Percentiles rank a stretch among this genome's conserved stretches.
Evolutionary conservation across 1,140 invertebrate genomes (phyloP).

Genomic region (Euwallacea similis): DNA sequence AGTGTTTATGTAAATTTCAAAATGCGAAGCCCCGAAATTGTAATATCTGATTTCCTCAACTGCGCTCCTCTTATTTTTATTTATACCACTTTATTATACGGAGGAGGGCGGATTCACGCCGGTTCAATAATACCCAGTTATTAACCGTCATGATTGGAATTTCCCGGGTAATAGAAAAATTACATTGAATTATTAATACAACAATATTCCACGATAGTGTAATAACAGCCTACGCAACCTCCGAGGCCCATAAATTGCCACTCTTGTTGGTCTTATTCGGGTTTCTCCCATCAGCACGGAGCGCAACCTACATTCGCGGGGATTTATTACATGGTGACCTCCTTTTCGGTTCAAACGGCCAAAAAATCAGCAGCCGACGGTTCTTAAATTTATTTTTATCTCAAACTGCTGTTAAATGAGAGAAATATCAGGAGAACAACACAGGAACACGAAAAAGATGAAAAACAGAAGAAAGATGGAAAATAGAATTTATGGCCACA

Average conservation of each 20-base stretch:
- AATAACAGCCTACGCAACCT: conserved; percentile 15
- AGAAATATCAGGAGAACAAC: no score
- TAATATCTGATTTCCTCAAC: background rate
- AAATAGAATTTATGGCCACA: no score
- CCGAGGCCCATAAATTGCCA: conserved; percentile 1
- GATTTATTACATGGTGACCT: conserved; percentile 1
- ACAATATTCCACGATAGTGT: conserved; percentile 9
- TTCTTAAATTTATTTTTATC: no score
- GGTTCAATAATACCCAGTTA: conserved; percentile 3
- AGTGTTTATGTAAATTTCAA: conserved; percentile 5
- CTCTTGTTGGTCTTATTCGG: conserved; percentile 8
- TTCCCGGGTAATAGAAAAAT: conserved; percentile 9
- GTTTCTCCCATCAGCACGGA: background rate
- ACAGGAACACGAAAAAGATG: no score
- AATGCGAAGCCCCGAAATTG: background rate
- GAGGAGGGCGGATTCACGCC: background rate
- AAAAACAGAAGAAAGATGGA: no score
- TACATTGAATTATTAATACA: conserved; percentile 13
- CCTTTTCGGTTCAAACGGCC: background rate
- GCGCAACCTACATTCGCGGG: background rate
- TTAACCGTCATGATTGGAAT: background rate
- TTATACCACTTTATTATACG: background rate
- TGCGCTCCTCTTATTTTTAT: background rate
- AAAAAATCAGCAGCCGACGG: no score
- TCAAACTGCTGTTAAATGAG: no score